Conservation (phyloP, 2,113 vertebrate species). For the Leptocoma aspasia region DNA sequence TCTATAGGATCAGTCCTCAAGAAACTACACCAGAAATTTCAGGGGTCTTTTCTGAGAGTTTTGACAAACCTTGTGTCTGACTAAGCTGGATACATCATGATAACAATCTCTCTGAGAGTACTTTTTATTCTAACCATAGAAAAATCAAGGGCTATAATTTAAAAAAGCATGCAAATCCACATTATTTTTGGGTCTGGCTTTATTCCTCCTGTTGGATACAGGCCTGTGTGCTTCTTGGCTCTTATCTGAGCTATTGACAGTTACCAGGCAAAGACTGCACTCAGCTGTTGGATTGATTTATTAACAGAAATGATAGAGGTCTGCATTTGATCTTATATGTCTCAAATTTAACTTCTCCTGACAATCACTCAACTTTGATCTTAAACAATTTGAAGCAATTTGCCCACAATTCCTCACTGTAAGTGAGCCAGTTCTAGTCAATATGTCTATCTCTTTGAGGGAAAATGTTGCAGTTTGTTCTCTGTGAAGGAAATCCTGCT, state of each 20-base stretch:
- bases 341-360: not conserved
- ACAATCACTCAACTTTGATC: not conserved
- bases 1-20: not conserved
- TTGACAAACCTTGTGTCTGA: not conserved
- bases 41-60: not conserved
- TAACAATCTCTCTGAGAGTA: not conserved
- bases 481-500: not conserved
- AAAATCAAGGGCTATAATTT: not conserved
- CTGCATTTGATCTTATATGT: not conserved
- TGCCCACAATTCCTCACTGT: not conserved
- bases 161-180: not conserved
- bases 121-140: not conserved
- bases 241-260: not conserved
- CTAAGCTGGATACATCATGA: not conserved
- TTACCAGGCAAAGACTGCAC: not conserved
- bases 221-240: not conserved
- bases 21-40: not conserved
- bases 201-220: not conserved
- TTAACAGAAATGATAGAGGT: not conserved
- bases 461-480: not conserved
- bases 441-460: not conserved
- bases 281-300: not conserved
- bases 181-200: not conserved
- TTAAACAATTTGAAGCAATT: conserved; percentile 1
- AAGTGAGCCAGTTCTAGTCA: not conserved